phyloP scores from a whole-genome alignment of 2,888 invertebrate species.

The Andrena hattorfiana region DNA sequence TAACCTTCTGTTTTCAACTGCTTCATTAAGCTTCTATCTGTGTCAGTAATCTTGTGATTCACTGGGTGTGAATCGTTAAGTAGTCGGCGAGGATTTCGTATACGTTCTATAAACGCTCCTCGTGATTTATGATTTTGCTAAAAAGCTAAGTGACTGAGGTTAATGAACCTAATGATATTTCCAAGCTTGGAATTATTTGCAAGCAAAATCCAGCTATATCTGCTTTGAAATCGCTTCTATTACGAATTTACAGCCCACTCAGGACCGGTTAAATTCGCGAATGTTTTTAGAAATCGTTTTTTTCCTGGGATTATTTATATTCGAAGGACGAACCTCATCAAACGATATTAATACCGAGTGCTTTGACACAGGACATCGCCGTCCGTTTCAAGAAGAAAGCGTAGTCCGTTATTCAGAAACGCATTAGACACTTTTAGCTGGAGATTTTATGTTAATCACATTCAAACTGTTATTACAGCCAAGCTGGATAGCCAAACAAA shows the following conservation, averaged over 20 bases:
- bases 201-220: not conserved
- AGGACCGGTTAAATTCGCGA: not conserved
- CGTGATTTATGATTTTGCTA: constrained; percentile 22
- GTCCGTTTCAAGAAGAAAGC: not conserved
- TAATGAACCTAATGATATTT: constrained; percentile 2
- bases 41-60: not conserved
- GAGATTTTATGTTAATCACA: constrained; percentile 16
- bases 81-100: not conserved
- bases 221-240: not conserved
- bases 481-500: not conserved
- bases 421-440: too few species aligned
- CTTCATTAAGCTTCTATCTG: not conserved
- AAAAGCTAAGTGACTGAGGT: not conserved
- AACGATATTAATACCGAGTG: not conserved
- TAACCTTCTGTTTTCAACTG: not conserved
- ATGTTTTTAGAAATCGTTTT: not conserved
- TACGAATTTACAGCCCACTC: not conserved
- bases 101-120: not conserved
- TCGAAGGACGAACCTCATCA: not conserved
- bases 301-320: not conserved
- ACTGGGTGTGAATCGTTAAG: constrained; percentile 18
- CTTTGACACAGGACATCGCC: not conserved
- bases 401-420: not conserved
- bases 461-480: not conserved
- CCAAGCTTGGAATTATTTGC: constrained; percentile 11